Percentiles rank a stretch among this genome's conserved stretches.
Conservation (phyloP, 1,140 invertebrate species). For the Asobara japonica region DNA sequence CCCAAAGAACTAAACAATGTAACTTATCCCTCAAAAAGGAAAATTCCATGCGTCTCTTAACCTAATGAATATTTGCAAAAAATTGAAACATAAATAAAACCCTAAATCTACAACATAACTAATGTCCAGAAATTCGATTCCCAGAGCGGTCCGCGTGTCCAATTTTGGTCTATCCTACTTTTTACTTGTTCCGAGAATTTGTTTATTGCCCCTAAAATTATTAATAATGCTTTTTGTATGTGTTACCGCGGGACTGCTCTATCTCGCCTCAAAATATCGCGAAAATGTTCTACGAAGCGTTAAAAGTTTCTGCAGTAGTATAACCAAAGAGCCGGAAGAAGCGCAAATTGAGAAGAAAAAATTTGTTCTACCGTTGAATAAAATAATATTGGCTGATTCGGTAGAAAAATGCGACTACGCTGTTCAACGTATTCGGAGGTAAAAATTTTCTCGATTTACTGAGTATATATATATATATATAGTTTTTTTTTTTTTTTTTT, state of each 20-base stretch:
- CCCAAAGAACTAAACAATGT: no score
- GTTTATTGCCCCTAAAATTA: background rate
- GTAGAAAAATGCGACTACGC: constrained; percentile 60
- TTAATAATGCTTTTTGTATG: constrained; percentile 55
- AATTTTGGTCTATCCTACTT: background rate
- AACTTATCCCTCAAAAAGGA: no score
- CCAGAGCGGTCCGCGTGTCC: background rate
- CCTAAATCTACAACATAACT: no score
- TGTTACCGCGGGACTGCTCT: constrained; percentile 57
- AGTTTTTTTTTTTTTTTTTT: no score
- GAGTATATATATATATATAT: no score
- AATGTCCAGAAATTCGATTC: background rate
- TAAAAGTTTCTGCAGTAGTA: constrained; percentile 48
- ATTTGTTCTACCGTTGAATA: constrained; percentile 46
- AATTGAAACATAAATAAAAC: no score
- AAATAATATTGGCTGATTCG: constrained; percentile 61
- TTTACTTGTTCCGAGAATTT: background rate
- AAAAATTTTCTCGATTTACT: constrained; percentile 35
- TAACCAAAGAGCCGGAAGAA: constrained; percentile 31
- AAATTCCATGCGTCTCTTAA: no score
- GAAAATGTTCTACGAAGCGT: constrained; percentile 58
- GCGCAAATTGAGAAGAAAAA: constrained; percentile 37
- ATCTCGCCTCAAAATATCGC: constrained; percentile 62
- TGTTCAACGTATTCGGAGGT: constrained; percentile 60
- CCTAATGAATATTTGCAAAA: no score